Evolutionary conservation across 2,888 invertebrate species (phyloP).

Genomic region (Habroteleia sp.): DNA sequence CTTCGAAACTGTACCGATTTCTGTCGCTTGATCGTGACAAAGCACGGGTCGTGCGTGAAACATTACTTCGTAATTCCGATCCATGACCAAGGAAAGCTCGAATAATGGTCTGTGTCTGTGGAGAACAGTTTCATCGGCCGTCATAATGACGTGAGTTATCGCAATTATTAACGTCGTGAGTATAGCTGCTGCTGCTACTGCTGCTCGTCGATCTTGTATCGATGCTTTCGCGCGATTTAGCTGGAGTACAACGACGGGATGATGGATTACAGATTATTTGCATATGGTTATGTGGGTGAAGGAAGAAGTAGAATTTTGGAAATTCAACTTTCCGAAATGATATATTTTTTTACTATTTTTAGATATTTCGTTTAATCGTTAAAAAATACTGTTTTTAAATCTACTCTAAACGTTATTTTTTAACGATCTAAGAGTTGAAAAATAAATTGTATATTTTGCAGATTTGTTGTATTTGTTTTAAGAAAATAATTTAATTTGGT

Average conservation of each 20-base stretch:
- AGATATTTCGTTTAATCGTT: too few relatives aligned
- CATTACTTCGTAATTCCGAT: slow-evolving; percentile 44
- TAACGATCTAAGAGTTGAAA: too few relatives aligned
- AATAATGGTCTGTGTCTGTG: slow-evolving; percentile 45
- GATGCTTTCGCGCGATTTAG: slow-evolving; percentile 8
- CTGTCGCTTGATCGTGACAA: slow-evolving; percentile 15
- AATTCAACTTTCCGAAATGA: too few relatives aligned
- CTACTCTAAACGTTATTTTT: too few relatives aligned
- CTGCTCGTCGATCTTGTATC: slow-evolving; percentile 23
- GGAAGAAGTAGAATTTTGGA: too few relatives aligned
- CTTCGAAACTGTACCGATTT: neutral
- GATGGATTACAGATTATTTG: slow-evolving; percentile 12
- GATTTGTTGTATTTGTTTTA: too few relatives aligned
- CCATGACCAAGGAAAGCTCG: slow-evolving; percentile 52
- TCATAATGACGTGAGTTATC: slow-evolving; percentile 36
- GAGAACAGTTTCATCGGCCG: neutral
- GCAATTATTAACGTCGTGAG: slow-evolving; percentile 11
- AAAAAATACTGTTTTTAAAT: too few relatives aligned
- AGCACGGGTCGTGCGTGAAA: slow-evolving; percentile 6
- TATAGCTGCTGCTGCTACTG: too few relatives aligned
- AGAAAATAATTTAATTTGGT: too few relatives aligned
- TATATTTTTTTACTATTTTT: too few relatives aligned
- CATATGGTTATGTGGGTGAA: neutral
- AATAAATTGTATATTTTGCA: too few relatives aligned
- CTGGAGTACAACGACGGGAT: neutral